Evolutionary conservation across 2,113 vertebrate species (phyloP).

Genomic region (Sylvietta virens): DNA sequence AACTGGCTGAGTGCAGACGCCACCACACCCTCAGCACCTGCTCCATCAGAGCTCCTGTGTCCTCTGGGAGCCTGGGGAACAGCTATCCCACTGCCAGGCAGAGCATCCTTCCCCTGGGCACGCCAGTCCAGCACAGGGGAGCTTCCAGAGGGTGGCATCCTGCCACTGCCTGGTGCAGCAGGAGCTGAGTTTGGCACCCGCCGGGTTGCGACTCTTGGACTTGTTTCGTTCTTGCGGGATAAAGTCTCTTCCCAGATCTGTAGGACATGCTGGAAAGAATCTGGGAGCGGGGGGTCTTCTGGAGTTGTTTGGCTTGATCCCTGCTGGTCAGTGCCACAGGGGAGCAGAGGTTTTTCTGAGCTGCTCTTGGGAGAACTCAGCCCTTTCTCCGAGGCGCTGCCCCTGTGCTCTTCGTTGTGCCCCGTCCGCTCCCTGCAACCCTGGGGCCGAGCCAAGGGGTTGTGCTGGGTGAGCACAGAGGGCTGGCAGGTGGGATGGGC

Average conservation of each 20-base stretch:
- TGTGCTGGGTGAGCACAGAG: not conserved
- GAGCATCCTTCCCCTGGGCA: not conserved
- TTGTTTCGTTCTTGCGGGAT: not conserved
- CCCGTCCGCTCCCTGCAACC: fast-evolving
- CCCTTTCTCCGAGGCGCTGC: fast-evolving
- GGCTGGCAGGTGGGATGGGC: not conserved
- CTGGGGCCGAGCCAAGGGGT: not conserved
- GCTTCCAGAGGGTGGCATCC: not conserved
- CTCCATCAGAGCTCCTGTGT: not conserved
- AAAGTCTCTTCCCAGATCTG: slow-evolving; percentile 65
- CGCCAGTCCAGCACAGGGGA: not conserved
- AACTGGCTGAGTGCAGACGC: fast-evolving
- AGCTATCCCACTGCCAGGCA: fast-evolving
- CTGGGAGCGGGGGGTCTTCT: not conserved
- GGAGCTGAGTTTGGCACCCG: not conserved
- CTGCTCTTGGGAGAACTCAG: not conserved
- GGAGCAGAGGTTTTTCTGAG: not conserved
- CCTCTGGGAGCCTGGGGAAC: not conserved
- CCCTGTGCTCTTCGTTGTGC: not conserved
- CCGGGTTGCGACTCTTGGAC: not conserved
- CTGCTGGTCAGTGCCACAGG: not conserved
- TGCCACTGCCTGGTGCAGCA: fast-evolving
- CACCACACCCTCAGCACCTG: not conserved
- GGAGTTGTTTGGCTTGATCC: not conserved
- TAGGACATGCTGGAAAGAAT: slow-evolving; percentile 46